Base-by-base conservation (phyloP, 2,888 invertebrate species). In the Meliscaeva auricollis region DNA sequence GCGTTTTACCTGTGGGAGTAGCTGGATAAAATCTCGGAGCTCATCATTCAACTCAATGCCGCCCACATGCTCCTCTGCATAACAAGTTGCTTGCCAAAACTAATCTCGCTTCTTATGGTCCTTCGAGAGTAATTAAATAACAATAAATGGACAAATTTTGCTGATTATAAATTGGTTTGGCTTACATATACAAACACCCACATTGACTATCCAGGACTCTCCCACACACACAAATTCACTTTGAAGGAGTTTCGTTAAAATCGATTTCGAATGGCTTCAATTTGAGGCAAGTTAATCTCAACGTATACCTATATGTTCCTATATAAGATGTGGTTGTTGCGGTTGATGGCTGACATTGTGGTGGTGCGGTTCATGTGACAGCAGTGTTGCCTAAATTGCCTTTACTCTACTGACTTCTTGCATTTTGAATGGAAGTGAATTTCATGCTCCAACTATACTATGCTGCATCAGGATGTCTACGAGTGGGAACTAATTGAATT, bases 61-160 rank as follows among this genome's bases (percentile, higher is more conserved):
- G 78, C 72, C 78, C 76, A 75, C 64, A 81, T 76, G 76, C 38
- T 46, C 32, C 64, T 26, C 26, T 50, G 35, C 56, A 76, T 60
- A 70, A 38, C 35, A 38, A 58, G 41, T 50, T 70, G 15, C 70
- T 82, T 46, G 17, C 66, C 15, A 50, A 68, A 82, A 73, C 73
- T 77, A 77, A 82, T 73, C 73, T 56, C 38, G 41, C 58, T 41
- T 77, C 73, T 62, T 54, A 73, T 38, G 30, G 38, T 78, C 82
- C 73, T 82, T 73, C 68, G 82, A 46, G 82, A 54, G 54, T 83
- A 83, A 83, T 83, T 83, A 78, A 78, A 56, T 70, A 60, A 56
- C 77, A 78, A 54, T 77, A 72, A 77, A 77, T 77, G 60, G 26
- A n/a, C 44, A 35, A 11, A 46, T 32, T 32, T 68, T 73, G 17